A percentile compares a stretch with the other conserved stretches of the same genome.
Conservation (phyloP, 2,888 invertebrate genomes). For the Meteorus cinctellus region DNA sequence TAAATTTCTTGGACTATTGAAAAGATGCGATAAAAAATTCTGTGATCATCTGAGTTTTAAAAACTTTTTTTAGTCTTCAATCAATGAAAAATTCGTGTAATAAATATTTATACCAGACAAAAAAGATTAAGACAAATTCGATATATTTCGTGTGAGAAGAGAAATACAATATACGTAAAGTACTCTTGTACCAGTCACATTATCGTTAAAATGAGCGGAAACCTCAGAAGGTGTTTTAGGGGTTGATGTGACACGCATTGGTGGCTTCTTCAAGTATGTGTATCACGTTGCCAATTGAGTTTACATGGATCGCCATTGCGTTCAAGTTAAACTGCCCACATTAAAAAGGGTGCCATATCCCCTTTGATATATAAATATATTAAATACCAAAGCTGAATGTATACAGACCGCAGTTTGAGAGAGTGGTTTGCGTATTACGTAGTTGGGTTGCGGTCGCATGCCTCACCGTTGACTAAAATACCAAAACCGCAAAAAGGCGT, state of each 20-base stretch:
- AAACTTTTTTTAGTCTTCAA: not conserved
- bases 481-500: slow-evolving; percentile 61
- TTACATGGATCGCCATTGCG: slow-evolving; percentile 27
- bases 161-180: slow-evolving; percentile 61
- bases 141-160: not conserved
- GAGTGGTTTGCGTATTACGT: slow-evolving; percentile 67
- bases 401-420: slow-evolving; percentile 56
- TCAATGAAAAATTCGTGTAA: no score
- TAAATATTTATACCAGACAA: not conserved
- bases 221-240: slow-evolving; percentile 42
- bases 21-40: not conserved
- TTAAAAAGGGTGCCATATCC: not conserved
- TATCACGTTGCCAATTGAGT: slow-evolving; percentile 60
- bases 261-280: slow-evolving; percentile 49
- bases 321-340: slow-evolving; percentile 19
- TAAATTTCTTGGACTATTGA: not conserved
- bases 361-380: not conserved
- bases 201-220: slow-evolving; percentile 64
- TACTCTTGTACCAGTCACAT: slow-evolving; percentile 56
- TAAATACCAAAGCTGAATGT: slow-evolving; percentile 2
- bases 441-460: slow-evolving; percentile 66
- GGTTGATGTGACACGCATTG: slow-evolving; percentile 43
- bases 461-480: slow-evolving; percentile 69
- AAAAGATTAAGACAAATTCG: not conserved
- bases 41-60: not conserved